Percentiles rank a stretch among this genome's conserved stretches.
phyloP scores from a whole-genome alignment of 2,797 vertebrate genomes.

The Pantherophis alleghaniensis region DNA sequence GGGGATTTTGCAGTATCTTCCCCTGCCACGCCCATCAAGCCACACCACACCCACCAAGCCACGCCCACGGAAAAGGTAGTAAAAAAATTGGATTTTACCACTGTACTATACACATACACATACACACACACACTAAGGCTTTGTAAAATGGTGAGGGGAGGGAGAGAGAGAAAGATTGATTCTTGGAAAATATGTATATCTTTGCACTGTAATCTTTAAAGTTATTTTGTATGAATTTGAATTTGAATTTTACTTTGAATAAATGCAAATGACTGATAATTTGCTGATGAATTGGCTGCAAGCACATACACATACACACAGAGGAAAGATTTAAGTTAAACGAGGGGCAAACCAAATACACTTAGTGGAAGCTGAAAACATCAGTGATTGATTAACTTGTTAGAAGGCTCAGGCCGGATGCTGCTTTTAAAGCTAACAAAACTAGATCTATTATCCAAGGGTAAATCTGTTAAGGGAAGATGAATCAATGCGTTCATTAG shows the following conservation, averaged over 20 bases:
- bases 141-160: no score
- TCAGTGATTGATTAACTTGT: constrained; percentile 12
- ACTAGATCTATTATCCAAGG: constrained; percentile 31
- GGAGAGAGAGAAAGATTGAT: no score
- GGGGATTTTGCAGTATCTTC: no score
- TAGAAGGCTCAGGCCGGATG: constrained; percentile 13
- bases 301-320: constrained; percentile 2
- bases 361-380: constrained; percentile 44
- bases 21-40: no score
- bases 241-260: constrained; percentile 7
- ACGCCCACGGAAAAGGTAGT: no score
- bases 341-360: constrained; percentile 7
- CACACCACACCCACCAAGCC: no score
- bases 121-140: no score
- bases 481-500: constrained; percentile 37
- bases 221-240: not conserved
- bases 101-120: not conserved
- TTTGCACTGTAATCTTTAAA: not conserved
- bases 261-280: constrained; percentile 37
- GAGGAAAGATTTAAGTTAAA: constrained; percentile 39
- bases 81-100: no score
- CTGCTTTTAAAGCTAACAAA: constrained; percentile 34
- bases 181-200: no score
- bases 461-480: constrained; percentile 38
- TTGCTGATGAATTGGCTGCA: constrained; percentile 43